Evolutionary conservation across 2,113 vertebrate genomes (phyloP).

Genomic region (Rafetus swinhoei): DNA sequence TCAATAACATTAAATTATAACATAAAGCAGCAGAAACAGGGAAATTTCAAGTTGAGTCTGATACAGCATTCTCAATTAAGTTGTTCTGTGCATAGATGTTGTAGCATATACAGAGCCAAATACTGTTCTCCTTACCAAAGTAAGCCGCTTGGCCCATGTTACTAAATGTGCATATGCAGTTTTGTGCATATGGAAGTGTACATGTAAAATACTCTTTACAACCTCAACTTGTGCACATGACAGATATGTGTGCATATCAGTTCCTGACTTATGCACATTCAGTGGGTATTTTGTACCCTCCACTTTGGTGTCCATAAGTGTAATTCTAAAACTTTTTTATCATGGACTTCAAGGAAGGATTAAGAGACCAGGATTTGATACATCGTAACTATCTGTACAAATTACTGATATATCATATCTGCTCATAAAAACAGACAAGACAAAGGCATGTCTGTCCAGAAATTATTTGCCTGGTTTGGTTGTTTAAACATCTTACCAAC

Average conservation of each 20-base stretch:
- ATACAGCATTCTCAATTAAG: neutral
- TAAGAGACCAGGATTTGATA: neutral
- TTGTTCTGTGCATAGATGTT: neutral
- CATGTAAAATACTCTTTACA: neutral
- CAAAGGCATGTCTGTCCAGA: conserved; percentile 19
- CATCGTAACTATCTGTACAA: conserved; percentile 11
- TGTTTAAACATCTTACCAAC: conserved; percentile 4
- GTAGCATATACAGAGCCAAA: neutral
- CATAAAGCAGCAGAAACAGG: neutral
- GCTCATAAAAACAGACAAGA: neutral
- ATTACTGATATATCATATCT: conserved; percentile 22
- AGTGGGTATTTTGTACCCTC: conserved; percentile 23
- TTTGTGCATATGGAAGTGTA: neutral
- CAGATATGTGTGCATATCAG: neutral
- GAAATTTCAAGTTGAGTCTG: neutral
- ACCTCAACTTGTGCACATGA: neutral
- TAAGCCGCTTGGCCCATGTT: neutral
- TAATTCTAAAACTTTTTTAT: conserved; percentile 1
- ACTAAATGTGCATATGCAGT: neutral
- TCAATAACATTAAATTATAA: conserved; percentile 15
- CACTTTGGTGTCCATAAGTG: neutral
- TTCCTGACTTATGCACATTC: neutral
- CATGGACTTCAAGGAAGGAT: neutral
- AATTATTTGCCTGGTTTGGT: conserved; percentile 28
- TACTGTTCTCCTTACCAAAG: neutral